Evolutionary conservation across 2,113 vertebrate species (phyloP).

Genomic region (Ciconia boyciana): DNA sequence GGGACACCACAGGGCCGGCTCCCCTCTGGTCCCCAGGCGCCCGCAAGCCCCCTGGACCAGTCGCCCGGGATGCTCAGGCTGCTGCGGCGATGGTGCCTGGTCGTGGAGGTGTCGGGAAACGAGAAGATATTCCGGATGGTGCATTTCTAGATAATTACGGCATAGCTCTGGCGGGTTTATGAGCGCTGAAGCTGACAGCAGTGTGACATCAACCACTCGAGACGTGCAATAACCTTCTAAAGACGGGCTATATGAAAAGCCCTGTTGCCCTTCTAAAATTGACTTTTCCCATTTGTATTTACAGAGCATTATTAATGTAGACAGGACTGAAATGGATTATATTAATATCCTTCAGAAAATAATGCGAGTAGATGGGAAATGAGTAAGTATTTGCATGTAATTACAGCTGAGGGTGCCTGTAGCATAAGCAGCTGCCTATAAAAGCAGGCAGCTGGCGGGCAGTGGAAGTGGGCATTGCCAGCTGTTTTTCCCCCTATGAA

Average conservation of each 20-base stretch:
- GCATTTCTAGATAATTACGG: background rate
- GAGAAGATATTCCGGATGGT: background rate
- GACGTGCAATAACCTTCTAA: background rate
- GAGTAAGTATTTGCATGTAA: background rate
- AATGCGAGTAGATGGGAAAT: background rate
- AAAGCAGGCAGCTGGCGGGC: background rate
- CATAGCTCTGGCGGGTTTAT: background rate
- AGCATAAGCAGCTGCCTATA: background rate
- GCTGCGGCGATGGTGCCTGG: background rate
- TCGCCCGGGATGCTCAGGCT: background rate
- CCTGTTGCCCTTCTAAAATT: background rate
- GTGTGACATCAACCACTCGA: background rate
- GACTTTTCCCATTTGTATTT: slow-evolving; percentile 18
- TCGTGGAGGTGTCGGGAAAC: background rate
- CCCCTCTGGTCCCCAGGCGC: background rate
- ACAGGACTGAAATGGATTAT: background rate
- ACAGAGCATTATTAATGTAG: background rate
- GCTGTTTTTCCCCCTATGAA: background rate
- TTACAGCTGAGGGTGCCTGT: background rate
- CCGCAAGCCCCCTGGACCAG: background rate
- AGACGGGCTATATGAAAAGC: background rate
- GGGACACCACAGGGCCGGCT: background rate
- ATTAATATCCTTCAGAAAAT: background rate
- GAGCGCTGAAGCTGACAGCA: background rate
- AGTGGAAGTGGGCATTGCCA: background rate